phyloP scores from a whole-genome alignment of 1,140 invertebrate genomes.

The Caenorhabditis remanei region DNA sequence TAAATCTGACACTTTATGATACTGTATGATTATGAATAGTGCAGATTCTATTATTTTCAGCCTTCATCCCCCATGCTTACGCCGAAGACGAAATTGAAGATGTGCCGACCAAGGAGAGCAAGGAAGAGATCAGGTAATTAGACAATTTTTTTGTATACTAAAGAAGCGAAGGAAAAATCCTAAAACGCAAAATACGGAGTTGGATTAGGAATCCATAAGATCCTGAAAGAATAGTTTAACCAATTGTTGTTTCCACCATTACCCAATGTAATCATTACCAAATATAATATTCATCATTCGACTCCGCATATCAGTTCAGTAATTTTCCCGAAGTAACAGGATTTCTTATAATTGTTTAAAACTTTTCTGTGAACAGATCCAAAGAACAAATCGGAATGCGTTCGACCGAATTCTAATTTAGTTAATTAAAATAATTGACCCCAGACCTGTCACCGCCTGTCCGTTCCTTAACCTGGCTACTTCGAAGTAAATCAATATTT shows the following conservation, averaged over 20 bases:
- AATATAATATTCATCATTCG: too few relatives aligned
- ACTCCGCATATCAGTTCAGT: too few relatives aligned
- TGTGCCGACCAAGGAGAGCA: neutral
- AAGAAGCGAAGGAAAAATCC: too few relatives aligned
- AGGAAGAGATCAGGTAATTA: constrained; percentile 21
- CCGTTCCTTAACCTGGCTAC: constrained; percentile 22
- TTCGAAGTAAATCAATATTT: constrained; percentile 24
- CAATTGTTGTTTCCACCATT: too few relatives aligned
- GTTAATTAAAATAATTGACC: neutral
- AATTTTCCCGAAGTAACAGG: too few relatives aligned
- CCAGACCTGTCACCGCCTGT: neutral
- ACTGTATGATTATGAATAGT: too few relatives aligned
- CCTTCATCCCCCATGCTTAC: constrained; percentile 17
- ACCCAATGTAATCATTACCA: too few relatives aligned
- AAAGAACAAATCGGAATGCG: neutral
- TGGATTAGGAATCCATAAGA: too few relatives aligned
- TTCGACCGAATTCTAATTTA: neutral
- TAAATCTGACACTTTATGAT: neutral
- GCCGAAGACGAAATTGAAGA: constrained; percentile 48
- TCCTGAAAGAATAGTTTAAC: too few relatives aligned
- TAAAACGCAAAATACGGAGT: too few relatives aligned
- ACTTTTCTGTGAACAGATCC: too few relatives aligned
- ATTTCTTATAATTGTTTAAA: too few relatives aligned
- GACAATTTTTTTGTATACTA: neutral
- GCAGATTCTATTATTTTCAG: neutral